Conservation (phyloP, 1,140 invertebrate species). For the Harpegnathos saltator region DNA sequence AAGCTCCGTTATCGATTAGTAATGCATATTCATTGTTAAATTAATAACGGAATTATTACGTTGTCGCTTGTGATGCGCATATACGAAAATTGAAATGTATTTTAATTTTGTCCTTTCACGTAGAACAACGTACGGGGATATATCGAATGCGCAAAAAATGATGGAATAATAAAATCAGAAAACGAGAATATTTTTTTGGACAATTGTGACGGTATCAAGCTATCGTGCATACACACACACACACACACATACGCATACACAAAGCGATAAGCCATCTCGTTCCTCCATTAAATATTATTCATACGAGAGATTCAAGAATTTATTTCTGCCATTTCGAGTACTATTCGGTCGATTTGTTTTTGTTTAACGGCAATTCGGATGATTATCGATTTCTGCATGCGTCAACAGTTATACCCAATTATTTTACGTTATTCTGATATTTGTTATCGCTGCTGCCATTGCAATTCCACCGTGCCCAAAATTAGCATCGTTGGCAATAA, state of each 20-base stretch:
- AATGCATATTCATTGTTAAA: constrained; percentile 7
- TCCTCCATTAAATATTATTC: constrained; percentile 53
- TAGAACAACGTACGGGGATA: background rate
- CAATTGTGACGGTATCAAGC: constrained; percentile 35
- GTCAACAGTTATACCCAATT: constrained; percentile 30
- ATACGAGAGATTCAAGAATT: constrained; percentile 54
- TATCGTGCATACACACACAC: too few relatives aligned
- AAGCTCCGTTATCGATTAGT: constrained; percentile 28
- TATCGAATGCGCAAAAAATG: constrained; percentile 26
- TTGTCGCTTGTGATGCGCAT: constrained; percentile 6
- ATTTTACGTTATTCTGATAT: constrained; percentile 39
- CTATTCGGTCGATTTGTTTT: constrained; percentile 40
- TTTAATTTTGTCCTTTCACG: constrained; percentile 5
- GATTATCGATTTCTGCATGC: constrained; percentile 54
- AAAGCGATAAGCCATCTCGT: constrained; percentile 53
- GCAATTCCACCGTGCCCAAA: constrained; percentile 18
- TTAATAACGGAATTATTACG: constrained; percentile 42
- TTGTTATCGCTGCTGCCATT: constrained; percentile 37
- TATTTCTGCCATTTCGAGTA: constrained; percentile 56
- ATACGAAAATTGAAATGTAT: constrained; percentile 37
- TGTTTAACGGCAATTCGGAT: constrained; percentile 51
- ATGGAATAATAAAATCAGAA: constrained; percentile 53
- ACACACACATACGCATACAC: too few relatives aligned
- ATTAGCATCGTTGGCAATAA: constrained; percentile 27
- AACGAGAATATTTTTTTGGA: constrained; percentile 54